Evolutionary conservation across 2,888 invertebrate genomes (phyloP).

Genomic region (Meteorus colon): DNA sequence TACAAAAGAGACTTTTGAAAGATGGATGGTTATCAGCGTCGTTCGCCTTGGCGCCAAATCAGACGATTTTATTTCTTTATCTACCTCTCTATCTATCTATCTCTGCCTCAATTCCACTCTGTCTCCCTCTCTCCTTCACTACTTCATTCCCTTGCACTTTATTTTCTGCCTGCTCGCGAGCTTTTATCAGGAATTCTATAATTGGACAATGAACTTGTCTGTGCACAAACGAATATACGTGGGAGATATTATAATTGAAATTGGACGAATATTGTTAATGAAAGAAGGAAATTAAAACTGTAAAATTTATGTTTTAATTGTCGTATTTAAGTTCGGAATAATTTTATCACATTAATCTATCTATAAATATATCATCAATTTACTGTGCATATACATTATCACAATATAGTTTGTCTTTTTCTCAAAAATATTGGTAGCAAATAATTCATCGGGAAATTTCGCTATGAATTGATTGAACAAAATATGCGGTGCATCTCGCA

Average conservation of each 20-base stretch:
- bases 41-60: conserved; percentile 24
- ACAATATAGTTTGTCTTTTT: background rate
- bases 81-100: background rate
- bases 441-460: background rate
- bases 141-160: background rate
- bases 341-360: too few species aligned
- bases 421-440: background rate
- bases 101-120: background rate
- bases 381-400: too few species aligned
- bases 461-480: background rate
- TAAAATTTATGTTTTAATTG: background rate
- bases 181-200: background rate
- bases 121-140: background rate
- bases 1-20: conserved; percentile 23
- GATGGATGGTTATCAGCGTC: conserved; percentile 21
- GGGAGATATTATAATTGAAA: background rate
- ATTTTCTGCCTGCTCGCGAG: background rate
- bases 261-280: background rate
- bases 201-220: conserved; percentile 2
- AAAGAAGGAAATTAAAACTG: background rate
- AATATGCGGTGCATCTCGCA: background rate
- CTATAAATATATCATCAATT: too few species aligned
- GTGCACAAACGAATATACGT: background rate
- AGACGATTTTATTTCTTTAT: conserved; percentile 24
- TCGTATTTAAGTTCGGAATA: background rate